Evolutionary conservation across 2,888 invertebrate genomes (phyloP).

Genomic region (Esperia sulphurella): DNA sequence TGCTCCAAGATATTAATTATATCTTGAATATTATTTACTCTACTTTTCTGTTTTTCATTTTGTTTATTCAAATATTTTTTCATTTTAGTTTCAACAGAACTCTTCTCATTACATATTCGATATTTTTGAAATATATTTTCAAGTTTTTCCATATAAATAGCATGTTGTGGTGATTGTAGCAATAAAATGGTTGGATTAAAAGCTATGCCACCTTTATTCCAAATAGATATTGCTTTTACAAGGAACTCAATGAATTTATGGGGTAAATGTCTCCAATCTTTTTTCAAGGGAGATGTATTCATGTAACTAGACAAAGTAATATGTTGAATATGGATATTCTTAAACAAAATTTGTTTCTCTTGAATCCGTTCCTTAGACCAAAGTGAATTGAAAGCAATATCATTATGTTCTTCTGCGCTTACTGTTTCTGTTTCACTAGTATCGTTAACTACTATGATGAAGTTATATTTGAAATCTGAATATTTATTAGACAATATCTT

Average conservation of each 20-base stretch:
- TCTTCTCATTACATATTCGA: constrained; percentile 17
- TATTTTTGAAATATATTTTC: constrained; percentile 39
- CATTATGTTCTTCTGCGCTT: constrained; percentile 49
- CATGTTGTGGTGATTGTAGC: constrained; percentile 37
- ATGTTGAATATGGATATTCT: constrained; percentile 41
- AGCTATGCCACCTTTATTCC: constrained; percentile 66
- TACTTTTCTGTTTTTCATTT: constrained; percentile 26
- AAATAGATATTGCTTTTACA: constrained; percentile 52
- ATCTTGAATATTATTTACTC: constrained; percentile 61
- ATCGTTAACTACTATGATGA: constrained; percentile 54
- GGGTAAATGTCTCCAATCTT: constrained; percentile 50
- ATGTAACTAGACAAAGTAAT: constrained; percentile 44
- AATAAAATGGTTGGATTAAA: constrained; percentile 56
- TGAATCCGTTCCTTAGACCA: constrained; percentile 30
- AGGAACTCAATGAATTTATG: constrained; percentile 49
- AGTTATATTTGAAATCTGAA: constrained; percentile 43
- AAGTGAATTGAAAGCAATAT: constrained; percentile 51
- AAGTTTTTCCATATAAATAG: constrained; percentile 47
- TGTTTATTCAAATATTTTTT: constrained; percentile 13
- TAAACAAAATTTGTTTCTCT: constrained; percentile 15
- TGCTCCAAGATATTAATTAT: constrained; percentile 56
- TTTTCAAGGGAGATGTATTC: constrained; percentile 51
- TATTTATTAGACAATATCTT: constrained; percentile 46
- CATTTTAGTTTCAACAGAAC: constrained; percentile 12
- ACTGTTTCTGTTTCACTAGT: constrained; percentile 27